Evolutionary conservation across 2,113 vertebrate genomes (phyloP), one percentile per base, ranked within the genome.

Genomic region (Cottus gobio): DNA sequence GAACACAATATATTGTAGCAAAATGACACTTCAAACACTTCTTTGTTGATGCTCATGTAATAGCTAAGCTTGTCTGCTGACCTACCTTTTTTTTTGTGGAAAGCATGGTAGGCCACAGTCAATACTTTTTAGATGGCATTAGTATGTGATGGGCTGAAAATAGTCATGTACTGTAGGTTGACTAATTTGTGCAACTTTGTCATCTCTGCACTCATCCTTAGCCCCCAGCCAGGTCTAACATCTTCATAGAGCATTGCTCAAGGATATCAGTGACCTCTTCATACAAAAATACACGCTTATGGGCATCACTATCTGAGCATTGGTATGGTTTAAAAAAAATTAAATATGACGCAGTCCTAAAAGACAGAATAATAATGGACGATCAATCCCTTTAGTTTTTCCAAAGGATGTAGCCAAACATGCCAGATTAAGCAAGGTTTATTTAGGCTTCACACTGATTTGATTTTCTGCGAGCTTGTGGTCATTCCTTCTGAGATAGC

Each of bases 161-260:
- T 61, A 67, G 58, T 67, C 31, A 68, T 60, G 57, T 76, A 54
- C 50, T 70, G 24, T 69, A 78, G 62, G 65, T 72, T 7, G 20
- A 58, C 75, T 79, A 66, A 80, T 83, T 79, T 79, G 85, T 87
- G 77, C 73, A 87, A 72, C 60, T 91, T 86, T 79, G 44, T 77
- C 67, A 83, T 85, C 67, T 79, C 31, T 83, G 31, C 28, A 26
- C 34, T 84, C 62, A 37, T 80, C 58, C 20, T 68, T 46, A 66
- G 54, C 46, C 61, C 52, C 34, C 24, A 71, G 64, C 37, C 4
- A 24, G 8, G 31, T 86, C 73, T 65, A 62, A 64, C 30, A 82
- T 64, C 64, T 76, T 52, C 18, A 58, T 36, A 82, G 67, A 80
- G 70, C 42, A 42, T 71, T 64, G 69, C 79, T 79, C 11, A 34